Evolutionary conservation across 2,888 invertebrate species (phyloP).

Genomic region (Limnephilus rhombicus): DNA sequence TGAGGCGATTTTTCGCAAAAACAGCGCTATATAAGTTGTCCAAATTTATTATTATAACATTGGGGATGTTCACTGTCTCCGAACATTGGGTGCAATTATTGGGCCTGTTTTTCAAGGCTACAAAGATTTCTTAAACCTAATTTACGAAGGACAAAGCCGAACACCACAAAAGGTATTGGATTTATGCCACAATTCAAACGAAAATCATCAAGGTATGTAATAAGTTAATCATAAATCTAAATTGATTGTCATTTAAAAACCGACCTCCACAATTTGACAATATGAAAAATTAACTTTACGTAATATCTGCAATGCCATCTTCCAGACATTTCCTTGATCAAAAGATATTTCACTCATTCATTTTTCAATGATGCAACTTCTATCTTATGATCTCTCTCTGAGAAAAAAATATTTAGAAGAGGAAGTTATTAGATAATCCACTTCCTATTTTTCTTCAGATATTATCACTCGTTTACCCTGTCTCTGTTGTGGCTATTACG

Average conservation of each 20-base stretch:
- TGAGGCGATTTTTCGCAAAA: no score
- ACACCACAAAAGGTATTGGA: no score
- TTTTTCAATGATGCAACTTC: background rate
- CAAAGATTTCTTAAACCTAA: no score
- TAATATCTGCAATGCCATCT: constrained; percentile 1
- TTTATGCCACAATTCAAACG: no score
- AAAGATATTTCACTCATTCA: background rate
- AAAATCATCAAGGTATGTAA: no score
- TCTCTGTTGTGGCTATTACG: background rate
- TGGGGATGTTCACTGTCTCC: no score
- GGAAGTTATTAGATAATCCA: background rate
- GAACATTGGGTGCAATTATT: no score
- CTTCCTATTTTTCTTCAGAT: background rate
- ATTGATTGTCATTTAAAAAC: background rate
- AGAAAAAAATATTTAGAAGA: background rate
- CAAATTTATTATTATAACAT: no score
- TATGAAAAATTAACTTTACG: background rate
- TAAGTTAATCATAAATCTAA: no score
- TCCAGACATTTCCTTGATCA: background rate
- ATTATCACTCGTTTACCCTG: background rate
- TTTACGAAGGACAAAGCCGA: no score
- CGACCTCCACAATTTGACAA: background rate
- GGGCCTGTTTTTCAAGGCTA: no score
- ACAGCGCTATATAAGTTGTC: no score
- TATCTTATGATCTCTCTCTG: background rate